Evolutionary conservation across 2,888 invertebrate species (phyloP), one percentile per base, ranked within the genome.

Genomic region (Nesidiocoris tenuis): DNA sequence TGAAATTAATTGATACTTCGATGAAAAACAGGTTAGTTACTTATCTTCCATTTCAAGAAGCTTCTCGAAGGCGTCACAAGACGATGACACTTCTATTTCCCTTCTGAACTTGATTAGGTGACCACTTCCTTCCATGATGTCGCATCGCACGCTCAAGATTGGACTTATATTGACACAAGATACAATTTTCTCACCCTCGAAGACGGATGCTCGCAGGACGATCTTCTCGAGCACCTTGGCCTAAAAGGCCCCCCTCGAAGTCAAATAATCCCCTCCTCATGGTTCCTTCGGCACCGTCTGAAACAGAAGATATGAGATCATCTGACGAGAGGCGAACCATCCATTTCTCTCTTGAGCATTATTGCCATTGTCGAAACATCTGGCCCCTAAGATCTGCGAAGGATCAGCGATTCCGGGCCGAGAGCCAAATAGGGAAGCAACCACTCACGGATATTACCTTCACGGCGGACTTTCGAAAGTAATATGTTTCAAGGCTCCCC

Each of bases 341-440:
- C 67, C 67, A 67, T 67, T 67, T 56, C 55, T 22, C 67, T 54
- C 55, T 67, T 17, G 67, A 39, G 39, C 56, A 55, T 67, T 67
- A 67, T 67, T 67, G 67, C 67, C 9, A 67, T 54, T 67, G 67
- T 55, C 21, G 67, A 67, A 67, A 67, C 67, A 67, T 67, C 67
- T 67, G 67, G 67, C 67, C 3, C n/a, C 12, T 1, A 22, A 67
- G 55, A 67, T 67, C 67, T 67, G 67, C 55, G 55, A 67, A 67
- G 56, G 18, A 67, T 67, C 67, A 67, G 56, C 67, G 55, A 67
- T 67, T 67, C 54, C 39, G 67, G 67, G 21, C 19, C 18, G 3
- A 39, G 39, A 39, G 54, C 22, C 56, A 55, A 67, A 55, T 21
- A 56, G 67, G 55, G 56, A 22, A 22, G 67, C 21, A 56, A 67